Evolutionary conservation across 2,113 vertebrate species (phyloP).

Genomic region (Bolborhynchus lineola): DNA sequence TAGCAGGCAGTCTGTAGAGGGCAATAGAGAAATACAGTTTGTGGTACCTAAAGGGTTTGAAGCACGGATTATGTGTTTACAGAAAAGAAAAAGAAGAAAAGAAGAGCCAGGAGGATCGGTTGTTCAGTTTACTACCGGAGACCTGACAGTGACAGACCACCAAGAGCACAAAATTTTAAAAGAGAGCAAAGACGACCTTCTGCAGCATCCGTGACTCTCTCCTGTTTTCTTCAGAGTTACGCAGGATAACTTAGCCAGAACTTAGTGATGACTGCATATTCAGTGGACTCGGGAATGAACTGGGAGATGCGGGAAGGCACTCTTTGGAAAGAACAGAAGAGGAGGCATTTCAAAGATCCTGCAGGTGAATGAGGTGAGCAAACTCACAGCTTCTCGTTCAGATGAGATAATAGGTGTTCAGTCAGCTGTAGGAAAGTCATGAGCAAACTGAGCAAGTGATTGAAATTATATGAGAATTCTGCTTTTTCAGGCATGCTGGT

Average conservation of each 20-base stretch:
- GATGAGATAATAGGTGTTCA: conserved; percentile 25
- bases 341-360: conserved; percentile 52
- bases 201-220: neutral
- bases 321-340: neutral
- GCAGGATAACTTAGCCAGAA: conserved; percentile 52
- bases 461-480: conserved; percentile 7
- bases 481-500: conserved; percentile 6
- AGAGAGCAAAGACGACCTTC: neutral
- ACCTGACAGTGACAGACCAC: conserved; percentile 42
- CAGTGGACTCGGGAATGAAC: neutral
- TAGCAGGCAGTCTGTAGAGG: conserved; percentile 52
- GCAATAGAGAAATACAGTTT: conserved; percentile 62
- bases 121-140: conserved; percentile 58
- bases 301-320: neutral
- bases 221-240: conserved; percentile 11
- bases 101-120: conserved; percentile 60
- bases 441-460: neutral
- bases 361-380: conserved; percentile 60
- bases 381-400: conserved; percentile 18
- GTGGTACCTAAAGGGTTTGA: conserved; percentile 44
- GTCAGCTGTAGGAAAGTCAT: conserved; percentile 27
- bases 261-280: conserved; percentile 29
- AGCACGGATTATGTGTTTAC: conserved; percentile 61
- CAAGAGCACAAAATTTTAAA: neutral
- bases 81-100: conserved; percentile 45